These are phyloP conservation scores for Anoplopoma fimbria DNA, from an alignment of 2,113 vertebrate species.

Conservation along the genomic window DNA sequence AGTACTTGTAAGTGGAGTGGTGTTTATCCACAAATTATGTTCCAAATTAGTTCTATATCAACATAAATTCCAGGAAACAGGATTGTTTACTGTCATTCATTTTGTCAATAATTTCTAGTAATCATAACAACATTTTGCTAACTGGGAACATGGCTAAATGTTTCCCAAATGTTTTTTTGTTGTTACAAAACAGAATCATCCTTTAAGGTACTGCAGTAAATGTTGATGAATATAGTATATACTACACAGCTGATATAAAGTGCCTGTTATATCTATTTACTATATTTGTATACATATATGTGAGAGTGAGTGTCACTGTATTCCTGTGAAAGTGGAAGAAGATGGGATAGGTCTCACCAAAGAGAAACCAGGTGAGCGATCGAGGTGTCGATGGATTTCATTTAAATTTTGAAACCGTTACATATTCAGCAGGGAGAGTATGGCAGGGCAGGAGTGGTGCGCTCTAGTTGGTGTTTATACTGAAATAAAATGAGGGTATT, in stretches of 20 bases:
- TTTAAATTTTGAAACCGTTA: conserved; percentile 40
- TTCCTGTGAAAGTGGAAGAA: neutral
- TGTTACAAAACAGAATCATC: neutral
- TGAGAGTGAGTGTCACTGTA: neutral
- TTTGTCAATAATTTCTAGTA: neutral
- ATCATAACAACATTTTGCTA: neutral
- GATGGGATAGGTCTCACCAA: conserved; percentile 20
- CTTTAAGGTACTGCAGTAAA: neutral
- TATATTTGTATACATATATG: neutral
- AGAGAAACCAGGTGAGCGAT: conserved; percentile 24
- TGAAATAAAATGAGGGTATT: conserved; percentile 21
- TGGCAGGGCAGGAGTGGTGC: neutral
- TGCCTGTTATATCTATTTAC: neutral
- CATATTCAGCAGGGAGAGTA: conserved; percentile 46
- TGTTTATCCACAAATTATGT: no score
- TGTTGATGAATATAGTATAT: neutral
- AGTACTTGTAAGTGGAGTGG: neutral
- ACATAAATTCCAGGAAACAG: neutral
- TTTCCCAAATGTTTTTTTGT: no score
- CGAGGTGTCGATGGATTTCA: conserved; percentile 42
- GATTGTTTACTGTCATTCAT: neutral
- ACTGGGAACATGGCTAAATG: neutral
- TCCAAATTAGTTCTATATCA: neutral
- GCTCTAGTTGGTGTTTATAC: conserved; percentile 1
- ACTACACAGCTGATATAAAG: neutral